Conservation (phyloP, 2,113 vertebrate genomes). For the Danio rerio region DNA sequence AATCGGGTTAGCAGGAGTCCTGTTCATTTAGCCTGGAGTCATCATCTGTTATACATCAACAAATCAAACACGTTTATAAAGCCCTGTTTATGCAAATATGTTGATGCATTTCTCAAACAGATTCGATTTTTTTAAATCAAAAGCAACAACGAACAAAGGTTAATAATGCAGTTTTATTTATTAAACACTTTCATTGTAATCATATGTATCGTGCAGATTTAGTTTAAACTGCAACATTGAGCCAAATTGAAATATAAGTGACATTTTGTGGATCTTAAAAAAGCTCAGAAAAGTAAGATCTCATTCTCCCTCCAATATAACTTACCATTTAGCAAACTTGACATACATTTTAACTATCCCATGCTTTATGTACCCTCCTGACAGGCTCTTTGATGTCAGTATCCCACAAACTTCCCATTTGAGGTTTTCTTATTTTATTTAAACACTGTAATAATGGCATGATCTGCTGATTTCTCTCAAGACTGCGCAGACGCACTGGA, state of each 20-base stretch:
- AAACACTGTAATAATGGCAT: neutral
- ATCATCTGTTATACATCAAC: neutral
- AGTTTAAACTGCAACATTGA: neutral
- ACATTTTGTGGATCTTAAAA: neutral
- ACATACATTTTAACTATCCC: neutral
- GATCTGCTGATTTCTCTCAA: neutral
- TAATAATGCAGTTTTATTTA: neutral
- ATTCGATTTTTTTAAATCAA: neutral
- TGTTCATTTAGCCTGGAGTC: conserved; percentile 1
- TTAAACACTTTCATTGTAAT: neutral
- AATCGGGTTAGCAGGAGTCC: neutral
- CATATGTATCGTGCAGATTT: neutral
- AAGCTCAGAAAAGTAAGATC: neutral
- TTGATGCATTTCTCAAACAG: neutral
- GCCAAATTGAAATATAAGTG: neutral
- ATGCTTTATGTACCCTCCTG: neutral
- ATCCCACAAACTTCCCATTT: neutral
- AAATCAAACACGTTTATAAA: neutral
- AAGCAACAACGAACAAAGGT: neutral
- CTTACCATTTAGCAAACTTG: neutral
- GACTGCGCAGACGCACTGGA: neutral
- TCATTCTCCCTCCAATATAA: neutral
- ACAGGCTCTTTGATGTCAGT: neutral
- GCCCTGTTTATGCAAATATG: neutral
- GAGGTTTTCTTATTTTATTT: neutral